Base-by-base conservation (phyloP, 2,888 invertebrate genomes). In the Eulithis testata region DNA sequence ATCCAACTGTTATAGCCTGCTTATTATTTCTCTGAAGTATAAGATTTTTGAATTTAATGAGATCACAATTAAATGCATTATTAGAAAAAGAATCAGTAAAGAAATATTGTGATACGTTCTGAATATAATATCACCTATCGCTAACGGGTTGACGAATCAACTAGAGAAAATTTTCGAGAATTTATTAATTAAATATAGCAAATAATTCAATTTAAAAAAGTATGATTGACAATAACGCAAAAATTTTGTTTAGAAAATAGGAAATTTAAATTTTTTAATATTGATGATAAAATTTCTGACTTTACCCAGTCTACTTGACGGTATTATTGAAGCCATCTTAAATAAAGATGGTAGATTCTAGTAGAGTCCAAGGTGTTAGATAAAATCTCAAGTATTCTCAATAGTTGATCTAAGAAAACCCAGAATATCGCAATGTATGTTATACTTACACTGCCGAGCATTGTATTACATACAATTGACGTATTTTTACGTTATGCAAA, bases 381-480 rank as follows among this genome's bases (percentile, higher is more conserved):
- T 40, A 11, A 40, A 40, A 12, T 21, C 45, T 52, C 53, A 45
- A 36, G 56, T 40, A 51, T 64, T 61, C 44, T 54, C 60, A 43
- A 14, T 50, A 54, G 60, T 45, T n/a, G 52, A 53, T 56, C 21
- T 7, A 66, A 60, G 49, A 27, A 68, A 66, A 50, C 62, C 60
- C 36, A 58, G 50, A 63, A 57, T 69, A 67, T 49, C 55, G 63
- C 88, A 85, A 84, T 84, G 87, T 74, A 78, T 79, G 83, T 82
- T 79, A 77, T 50, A 82, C 83, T 79, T 66, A 76, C 81, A 85
- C 83, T 81, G 84, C 79, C 76, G 74, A 73, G 82, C 76, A 88
- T 89, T 91, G 92, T 91, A 91, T 92, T 88, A 78, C 69, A 91
- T 92, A 93, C 92, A 93, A 91, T 89, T 88, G 90, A 90, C 89